Percentiles rank a stretch among this genome's conserved stretches.
phyloP scores from a whole-genome alignment of 1,140 invertebrate species.

The Cataglyphis hispanica region DNA sequence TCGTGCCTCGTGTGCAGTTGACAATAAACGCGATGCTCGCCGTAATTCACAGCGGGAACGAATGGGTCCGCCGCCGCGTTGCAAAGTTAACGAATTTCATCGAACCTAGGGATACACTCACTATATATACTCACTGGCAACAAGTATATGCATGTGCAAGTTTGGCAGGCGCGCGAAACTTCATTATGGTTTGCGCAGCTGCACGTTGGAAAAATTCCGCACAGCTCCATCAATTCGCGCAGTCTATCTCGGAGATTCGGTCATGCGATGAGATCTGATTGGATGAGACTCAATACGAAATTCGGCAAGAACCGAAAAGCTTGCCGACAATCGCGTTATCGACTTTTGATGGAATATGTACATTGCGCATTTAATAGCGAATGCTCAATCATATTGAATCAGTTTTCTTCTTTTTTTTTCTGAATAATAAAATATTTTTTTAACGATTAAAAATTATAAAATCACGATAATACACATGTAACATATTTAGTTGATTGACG shows the following conservation, averaged over 20 bases:
- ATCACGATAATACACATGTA: neutral
- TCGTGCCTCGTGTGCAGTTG: slow-evolving; percentile 37
- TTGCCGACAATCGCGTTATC: slow-evolving; percentile 13
- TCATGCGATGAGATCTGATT: slow-evolving; percentile 45
- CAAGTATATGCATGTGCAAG: slow-evolving; percentile 51
- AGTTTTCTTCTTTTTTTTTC: neutral
- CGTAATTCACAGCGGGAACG: slow-evolving; percentile 66
- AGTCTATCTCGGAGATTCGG: slow-evolving; percentile 22
- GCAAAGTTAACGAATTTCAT: slow-evolving; percentile 72
- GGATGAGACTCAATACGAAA: slow-evolving; percentile 37
- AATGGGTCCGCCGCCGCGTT: slow-evolving; percentile 24
- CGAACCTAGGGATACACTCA: slow-evolving; percentile 24
- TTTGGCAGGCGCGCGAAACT: slow-evolving; percentile 36
- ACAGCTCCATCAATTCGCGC: slow-evolving; percentile 3
- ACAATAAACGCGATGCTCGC: slow-evolving; percentile 65
- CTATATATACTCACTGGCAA: slow-evolving; percentile 29
- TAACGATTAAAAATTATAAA: neutral
- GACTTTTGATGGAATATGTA: neutral
- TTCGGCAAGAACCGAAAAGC: slow-evolving; percentile 19
- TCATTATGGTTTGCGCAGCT: slow-evolving; percentile 46
- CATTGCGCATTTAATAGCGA: neutral
- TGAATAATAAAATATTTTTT: neutral
- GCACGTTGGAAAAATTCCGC: slow-evolving; percentile 35
- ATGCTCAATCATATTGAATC: neutral
- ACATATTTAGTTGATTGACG: neutral